These are phyloP conservation scores for Stenchaetothrips biformis DNA, from an alignment of 2,888 invertebrate genomes.

Conservation along the genomic window DNA sequence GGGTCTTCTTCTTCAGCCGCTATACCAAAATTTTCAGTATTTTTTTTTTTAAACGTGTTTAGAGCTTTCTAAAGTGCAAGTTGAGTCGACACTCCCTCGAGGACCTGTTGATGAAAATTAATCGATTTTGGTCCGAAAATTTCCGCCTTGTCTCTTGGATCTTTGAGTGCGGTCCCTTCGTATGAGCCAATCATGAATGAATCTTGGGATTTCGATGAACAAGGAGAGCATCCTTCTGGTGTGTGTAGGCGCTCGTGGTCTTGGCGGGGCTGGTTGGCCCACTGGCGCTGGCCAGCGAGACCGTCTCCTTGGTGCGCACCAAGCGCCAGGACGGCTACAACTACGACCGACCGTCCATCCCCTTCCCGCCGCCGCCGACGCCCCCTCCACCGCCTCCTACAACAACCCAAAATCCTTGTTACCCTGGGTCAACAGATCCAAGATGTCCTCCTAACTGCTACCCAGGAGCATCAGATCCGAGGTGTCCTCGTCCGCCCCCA, in stretches of 20 bases:
- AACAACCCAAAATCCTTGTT: neutral
- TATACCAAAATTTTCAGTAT: no score
- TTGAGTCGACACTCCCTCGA: no score
- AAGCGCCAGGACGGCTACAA: neutral
- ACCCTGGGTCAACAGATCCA: neutral
- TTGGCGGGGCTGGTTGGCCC: neutral
- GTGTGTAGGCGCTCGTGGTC: neutral
- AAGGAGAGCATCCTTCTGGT: no score
- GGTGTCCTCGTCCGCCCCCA: neutral
- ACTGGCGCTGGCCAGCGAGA: neutral
- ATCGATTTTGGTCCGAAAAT: no score
- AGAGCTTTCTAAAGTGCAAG: no score
- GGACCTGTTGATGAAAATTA: no score
- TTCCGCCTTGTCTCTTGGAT: no score
- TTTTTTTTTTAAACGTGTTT: no score
- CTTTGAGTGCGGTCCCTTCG: no score
- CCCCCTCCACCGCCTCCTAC: neutral
- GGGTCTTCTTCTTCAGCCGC: no score
- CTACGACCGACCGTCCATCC: neutral
- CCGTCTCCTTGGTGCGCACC: neutral
- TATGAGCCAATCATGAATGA: no score
- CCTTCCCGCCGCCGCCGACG: neutral
- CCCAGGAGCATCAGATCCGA: neutral
- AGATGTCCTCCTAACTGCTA: constrained; percentile 11
- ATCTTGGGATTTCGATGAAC: no score